Evolutionary conservation across 23 tunicate species (phyloP), one percentile per base, ranked within the genome.

Genomic region (Trididemnum nubilum): DNA sequence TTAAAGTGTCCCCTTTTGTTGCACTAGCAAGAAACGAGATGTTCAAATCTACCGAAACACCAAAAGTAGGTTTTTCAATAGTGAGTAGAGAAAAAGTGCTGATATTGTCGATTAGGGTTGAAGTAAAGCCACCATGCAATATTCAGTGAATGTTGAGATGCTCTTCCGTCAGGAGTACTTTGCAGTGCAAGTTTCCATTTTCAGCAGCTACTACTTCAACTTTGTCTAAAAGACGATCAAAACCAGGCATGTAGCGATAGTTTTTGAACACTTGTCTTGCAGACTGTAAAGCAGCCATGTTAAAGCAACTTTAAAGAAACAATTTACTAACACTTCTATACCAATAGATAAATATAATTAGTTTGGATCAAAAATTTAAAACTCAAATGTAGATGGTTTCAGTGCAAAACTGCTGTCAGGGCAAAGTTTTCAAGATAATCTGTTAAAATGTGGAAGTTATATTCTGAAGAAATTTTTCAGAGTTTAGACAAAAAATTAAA

Each of bases 91-190:
- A 86, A 54, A 30, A 61, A 18, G 98, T 82, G 29, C 92, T 82
- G 19, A 93, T 76, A 74, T 34, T 30, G 51, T 93, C 98, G 0
- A 93, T 87, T 25, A 93, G 34, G 0, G 94, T 79, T 9, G 94
- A 88, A 64, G 91, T 87, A 28, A 76, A 59, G 7, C 98, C 98
- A 24, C 98, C 98, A 84, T 93, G 94, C 30, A 93, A 36, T 54
- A 73, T 69, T 2, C 87, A 88, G 36, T 29, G 73, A 32, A 63
- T 39, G 76, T 93, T 93, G 27, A 84, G 36, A 74, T 87, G 89
- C 69, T 93, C 93, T 23, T 79, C 83, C 44, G 33, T 31, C 34
- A 93, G 89, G 30, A 69, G 73, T 89, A 93, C 73, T 84, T 77
- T 80, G 38, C 90, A 83, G 5, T 80, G 49, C n/a, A 93, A 59